Evolutionary conservation across 1,140 invertebrate genomes (phyloP).

Genomic region (Lepidurus packardi): DNA sequence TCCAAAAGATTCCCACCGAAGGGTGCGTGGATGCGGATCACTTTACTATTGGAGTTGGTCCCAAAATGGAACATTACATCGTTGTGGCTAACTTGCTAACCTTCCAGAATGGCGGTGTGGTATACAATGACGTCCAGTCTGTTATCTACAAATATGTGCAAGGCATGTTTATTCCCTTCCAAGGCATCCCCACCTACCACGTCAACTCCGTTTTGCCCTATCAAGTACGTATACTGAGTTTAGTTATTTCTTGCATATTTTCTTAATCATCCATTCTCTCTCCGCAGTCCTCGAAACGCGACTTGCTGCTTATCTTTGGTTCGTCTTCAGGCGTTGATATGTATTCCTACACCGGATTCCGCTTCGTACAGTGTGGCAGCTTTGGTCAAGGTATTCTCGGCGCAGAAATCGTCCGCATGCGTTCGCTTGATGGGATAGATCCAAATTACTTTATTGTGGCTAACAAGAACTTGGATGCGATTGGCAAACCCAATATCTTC

Average conservation of each 20-base stretch:
- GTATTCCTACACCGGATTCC: not conserved
- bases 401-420: not conserved
- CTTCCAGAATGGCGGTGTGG: not conserved
- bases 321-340: not conserved
- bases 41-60: not conserved
- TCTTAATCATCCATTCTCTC: not conserved
- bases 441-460: not conserved
- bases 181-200: not conserved
- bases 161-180: not conserved
- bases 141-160: not conserved
- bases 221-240: not conserved
- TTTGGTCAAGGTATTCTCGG: not conserved
- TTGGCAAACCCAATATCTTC: conserved; percentile 10
- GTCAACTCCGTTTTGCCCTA: not conserved
- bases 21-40: not conserved
- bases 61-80: not conserved
- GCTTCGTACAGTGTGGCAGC: not conserved
- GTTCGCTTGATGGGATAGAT: not conserved
- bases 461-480: not conserved
- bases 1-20: conserved; percentile 7
- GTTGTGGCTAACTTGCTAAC: conserved; percentile 16
- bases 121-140: not conserved
- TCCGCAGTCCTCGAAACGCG: not conserved
- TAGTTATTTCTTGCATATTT: not conserved
- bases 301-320: not conserved